A percentile compares a stretch with the other conserved stretches of the same genome.
Conservation (phyloP, 1,140 invertebrate genomes). For the Vanessa tameamea region DNA sequence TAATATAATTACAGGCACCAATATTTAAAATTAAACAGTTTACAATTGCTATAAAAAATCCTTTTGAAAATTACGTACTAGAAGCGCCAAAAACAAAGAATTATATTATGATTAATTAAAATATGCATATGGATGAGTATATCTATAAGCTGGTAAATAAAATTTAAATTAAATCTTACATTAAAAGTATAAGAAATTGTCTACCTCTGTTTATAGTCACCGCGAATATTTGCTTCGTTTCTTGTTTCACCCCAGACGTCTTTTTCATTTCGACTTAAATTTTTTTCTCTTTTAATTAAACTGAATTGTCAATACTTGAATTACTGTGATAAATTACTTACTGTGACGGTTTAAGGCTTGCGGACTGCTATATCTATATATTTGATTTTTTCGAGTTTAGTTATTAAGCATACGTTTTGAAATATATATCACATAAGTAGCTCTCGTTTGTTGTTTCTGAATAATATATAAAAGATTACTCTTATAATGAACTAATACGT, state of each 20-base stretch:
- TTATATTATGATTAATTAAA: background rate
- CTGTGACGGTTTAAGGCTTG: background rate
- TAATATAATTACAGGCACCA: no score
- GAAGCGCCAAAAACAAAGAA: background rate
- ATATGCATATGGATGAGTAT: background rate
- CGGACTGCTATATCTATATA: no score
- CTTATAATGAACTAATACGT: no score
- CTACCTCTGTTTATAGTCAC: background rate
- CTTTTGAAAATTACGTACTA: no score
- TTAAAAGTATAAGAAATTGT: background rate
- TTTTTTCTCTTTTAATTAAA: constrained; percentile 23
- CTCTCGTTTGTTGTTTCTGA: no score
- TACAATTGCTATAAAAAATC: no score
- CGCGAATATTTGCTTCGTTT: constrained; percentile 3
- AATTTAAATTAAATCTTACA: background rate
- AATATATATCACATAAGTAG: no score
- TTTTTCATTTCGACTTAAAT: constrained; percentile 1
- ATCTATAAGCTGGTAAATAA: background rate
- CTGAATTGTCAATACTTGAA: constrained; percentile 25
- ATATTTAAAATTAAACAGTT: no score
- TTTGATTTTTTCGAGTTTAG: no score
- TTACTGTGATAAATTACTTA: background rate
- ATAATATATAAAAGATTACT: no score
- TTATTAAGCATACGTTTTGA: no score
- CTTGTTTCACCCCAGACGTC: background rate